A percentile compares a stretch with the other conserved stretches of the same genome.
phyloP scores from a whole-genome alignment of 2,113 vertebrate genomes.

The Chrysochloris asiatica region DNA sequence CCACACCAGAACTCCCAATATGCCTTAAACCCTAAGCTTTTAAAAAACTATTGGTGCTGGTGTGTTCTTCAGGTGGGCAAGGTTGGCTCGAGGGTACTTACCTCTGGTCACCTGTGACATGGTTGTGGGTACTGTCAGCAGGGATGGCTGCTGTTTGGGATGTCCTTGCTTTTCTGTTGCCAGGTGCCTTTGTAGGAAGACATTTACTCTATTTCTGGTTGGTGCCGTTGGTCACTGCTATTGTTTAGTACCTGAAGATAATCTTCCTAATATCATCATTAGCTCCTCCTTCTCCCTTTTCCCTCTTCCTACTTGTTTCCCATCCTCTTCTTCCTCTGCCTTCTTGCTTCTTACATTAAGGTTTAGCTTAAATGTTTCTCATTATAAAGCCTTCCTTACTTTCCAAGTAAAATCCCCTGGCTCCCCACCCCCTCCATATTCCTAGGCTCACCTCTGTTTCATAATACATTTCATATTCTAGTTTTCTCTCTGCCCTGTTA shows the following conservation, averaged over 20 bases:
- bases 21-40: not conserved
- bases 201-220: not conserved
- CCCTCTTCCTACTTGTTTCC: not conserved
- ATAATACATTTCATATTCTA: not conserved
- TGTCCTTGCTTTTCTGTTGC: not conserved
- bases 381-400: not conserved
- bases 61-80: not conserved
- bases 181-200: not conserved
- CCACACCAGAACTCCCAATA: no score
- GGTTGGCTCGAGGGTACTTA: fast-evolving
- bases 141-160: no score
- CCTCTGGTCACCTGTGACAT: not conserved
- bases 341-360: not conserved
- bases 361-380: not conserved
- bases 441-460: not conserved
- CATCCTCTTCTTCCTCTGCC: not conserved
- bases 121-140: not conserved
- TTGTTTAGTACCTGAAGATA: not conserved
- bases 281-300: not conserved
- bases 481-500: not conserved
- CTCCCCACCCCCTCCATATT: not conserved
- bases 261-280: not conserved
- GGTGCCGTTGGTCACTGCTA: not conserved
- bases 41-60: not conserved
- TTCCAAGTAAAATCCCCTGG: not conserved